These are phyloP conservation scores for Molossus molossus DNA, from an alignment of 2,797 vertebrate genomes.

Conservation along the genomic window DNA sequence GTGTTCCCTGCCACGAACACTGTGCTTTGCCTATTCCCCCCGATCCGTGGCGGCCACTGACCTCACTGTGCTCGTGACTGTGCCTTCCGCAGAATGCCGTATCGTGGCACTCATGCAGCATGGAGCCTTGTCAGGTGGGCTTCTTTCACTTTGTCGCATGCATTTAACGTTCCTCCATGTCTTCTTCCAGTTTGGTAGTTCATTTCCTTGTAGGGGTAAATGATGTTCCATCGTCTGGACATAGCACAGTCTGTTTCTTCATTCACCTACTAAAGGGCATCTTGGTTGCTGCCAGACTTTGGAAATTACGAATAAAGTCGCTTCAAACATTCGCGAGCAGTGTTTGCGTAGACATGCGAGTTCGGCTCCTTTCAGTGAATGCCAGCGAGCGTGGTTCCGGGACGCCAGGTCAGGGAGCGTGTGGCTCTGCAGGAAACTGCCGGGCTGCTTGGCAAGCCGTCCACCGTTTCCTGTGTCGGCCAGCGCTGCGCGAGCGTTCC, in stretches of 20 bases:
- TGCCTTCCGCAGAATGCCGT: background rate
- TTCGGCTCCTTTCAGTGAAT: background rate
- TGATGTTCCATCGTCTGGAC: background rate
- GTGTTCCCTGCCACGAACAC: background rate
- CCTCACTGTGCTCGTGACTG: background rate
- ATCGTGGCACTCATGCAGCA: background rate
- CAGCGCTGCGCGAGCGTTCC: no score
- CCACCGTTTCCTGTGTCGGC: no score
- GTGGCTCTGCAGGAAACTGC: background rate
- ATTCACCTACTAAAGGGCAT: background rate
- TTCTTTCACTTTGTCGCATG: background rate
- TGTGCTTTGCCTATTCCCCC: background rate
- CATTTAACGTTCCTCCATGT: background rate
- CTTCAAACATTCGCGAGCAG: background rate
- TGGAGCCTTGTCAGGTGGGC: background rate
- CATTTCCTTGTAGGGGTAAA: background rate
- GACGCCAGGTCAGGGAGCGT: no score
- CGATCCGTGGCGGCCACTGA: no score
- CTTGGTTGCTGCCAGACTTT: background rate
- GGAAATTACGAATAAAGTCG: background rate
- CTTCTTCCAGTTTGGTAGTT: background rate
- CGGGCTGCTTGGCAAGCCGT: background rate
- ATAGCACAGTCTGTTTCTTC: background rate
- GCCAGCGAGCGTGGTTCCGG: background rate
- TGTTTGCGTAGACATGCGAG: background rate